Base-by-base conservation (phyloP, 2,797 vertebrate species). In the Pseudopleuronectes americanus region DNA sequence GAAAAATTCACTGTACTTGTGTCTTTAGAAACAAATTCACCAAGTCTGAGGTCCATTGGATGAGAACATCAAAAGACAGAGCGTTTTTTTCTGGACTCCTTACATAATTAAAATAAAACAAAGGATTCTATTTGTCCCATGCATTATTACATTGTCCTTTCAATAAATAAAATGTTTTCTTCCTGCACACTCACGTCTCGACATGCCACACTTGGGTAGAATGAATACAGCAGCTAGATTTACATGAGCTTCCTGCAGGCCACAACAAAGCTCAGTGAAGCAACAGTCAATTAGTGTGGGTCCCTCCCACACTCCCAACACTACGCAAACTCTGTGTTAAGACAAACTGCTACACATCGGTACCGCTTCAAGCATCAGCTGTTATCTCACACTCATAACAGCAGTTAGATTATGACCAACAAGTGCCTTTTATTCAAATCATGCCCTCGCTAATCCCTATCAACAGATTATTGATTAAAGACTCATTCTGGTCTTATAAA, bases 221-320 rank as follows among this genome's bases (percentile, higher is more conserved):
- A 48, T 65, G 28, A 54, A 77, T 21, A 49, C 52, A 55, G 6
- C 13, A 12, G 22, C 54, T 31, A 56, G 36, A 66, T 38, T 64
- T 22, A 43, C 28, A 64, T 2, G 3, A 55, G 53, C 51, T 57
- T 69, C 31, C 16, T 41, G 55, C 6, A 22, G 51, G 53, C 52
- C 6, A 63, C 79, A 79, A 64, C 23, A 74, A 73, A 74, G 55
- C 26, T 53, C n/a, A 31, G 23, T 24, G 70, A 68, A 52, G 38
- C 62, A 66, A 63, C 26, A 66, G 68, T 64, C 24, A 63, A 61
- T 76, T 61, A 77, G 21, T 21, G 43, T 38, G 14, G 22, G 28
- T 60, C 16, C n/a, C 33, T 59, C 47, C n/a, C 23, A 63, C 68
- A 64, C 36, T 51, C 58, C 19, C 21, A 63, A 71, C 28, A 45